Evolutionary conservation across 2,113 vertebrate species (phyloP).

Genomic region (Tupaia tana): DNA sequence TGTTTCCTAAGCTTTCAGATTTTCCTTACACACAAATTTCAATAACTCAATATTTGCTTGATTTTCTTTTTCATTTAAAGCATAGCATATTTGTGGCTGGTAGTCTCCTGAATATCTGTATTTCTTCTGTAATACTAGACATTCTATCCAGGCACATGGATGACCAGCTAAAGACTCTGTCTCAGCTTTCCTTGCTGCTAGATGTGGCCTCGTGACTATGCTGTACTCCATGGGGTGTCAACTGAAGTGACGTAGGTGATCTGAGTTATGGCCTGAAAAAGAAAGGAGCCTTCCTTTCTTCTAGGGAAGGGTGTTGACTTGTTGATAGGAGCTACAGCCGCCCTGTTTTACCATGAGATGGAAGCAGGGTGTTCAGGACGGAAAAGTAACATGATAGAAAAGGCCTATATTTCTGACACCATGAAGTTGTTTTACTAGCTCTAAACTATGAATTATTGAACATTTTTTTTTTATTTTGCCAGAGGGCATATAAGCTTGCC

Average conservation of each 20-base stretch:
- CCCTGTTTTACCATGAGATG: neutral
- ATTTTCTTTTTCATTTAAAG: neutral
- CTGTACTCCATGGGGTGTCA: neutral
- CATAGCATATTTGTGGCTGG: neutral
- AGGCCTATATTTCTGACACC: neutral
- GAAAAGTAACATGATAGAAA: neutral
- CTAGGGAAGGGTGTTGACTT: neutral
- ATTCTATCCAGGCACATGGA: neutral
- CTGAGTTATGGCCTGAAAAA: neutral
- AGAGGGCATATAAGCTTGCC: too few relatives aligned
- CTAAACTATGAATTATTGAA: neutral
- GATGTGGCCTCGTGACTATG: neutral
- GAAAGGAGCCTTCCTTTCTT: neutral
- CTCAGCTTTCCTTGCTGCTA: neutral
- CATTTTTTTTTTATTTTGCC: neutral
- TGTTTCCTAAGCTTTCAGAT: slow-evolving; percentile 10
- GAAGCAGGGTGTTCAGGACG: neutral
- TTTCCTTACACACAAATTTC: neutral
- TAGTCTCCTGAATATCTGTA: neutral
- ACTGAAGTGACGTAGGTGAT: neutral
- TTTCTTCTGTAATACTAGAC: neutral
- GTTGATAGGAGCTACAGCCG: neutral
- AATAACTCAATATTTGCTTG: neutral
- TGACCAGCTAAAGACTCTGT: neutral
- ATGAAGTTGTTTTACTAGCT: neutral